These are phyloP conservation scores for Xylocampa areola DNA, from an alignment of 2,888 invertebrate species.

Conservation along the genomic window DNA sequence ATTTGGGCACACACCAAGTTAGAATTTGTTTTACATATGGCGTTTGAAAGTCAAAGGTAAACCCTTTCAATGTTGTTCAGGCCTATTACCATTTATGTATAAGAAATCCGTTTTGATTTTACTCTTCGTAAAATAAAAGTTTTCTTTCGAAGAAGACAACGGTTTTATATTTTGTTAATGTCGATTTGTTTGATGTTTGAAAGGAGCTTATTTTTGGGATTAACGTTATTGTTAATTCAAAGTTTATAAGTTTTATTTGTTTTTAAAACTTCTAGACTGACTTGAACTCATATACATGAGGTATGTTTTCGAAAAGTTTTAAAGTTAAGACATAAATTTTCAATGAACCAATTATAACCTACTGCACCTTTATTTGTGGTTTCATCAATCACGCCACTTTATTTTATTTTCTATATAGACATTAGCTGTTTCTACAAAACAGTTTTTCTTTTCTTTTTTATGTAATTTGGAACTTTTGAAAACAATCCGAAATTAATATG, in stretches of 20 bases:
- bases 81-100: constrained; percentile 20
- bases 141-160: constrained; percentile 1
- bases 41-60: constrained; percentile 16
- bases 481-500: too few relatives aligned
- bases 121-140: neutral
- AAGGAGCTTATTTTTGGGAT: neutral
- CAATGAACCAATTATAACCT: constrained; percentile 2
- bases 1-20: constrained; percentile 7
- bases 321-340: constrained; percentile 1
- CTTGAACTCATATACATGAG: neutral
- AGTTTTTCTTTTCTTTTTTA: too few relatives aligned
- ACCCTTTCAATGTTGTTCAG: constrained; percentile 16
- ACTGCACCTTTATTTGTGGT: constrained; percentile 20
- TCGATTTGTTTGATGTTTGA: neutral
- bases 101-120: constrained; percentile 12
- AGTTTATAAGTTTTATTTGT: neutral
- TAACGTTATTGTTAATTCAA: neutral
- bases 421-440: neutral
- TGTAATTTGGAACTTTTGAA: too few relatives aligned
- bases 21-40: constrained; percentile 1
- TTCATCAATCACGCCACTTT: constrained; percentile 4
- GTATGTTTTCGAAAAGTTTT: neutral
- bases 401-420: neutral
- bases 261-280: neutral
- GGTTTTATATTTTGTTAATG: neutral